A percentile compares a stretch with the other conserved stretches of the same genome.
Evolutionary conservation across 2,113 vertebrate species (phyloP).

Genomic region (Aptenodytes forsteri): DNA sequence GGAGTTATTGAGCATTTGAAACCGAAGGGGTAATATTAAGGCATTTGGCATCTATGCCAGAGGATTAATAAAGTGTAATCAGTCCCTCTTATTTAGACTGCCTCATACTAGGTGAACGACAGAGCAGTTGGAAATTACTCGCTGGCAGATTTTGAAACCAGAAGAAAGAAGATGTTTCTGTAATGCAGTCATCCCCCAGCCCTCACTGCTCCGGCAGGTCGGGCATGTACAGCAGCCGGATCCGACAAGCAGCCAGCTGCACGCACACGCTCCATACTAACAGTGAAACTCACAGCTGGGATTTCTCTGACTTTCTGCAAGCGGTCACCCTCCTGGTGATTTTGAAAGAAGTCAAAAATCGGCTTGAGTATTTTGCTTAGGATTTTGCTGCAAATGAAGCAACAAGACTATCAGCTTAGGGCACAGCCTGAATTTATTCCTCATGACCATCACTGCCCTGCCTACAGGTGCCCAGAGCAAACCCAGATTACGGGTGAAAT

Average conservation of each 20-base stretch:
- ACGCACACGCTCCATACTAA: accelerated
- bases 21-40: neutral
- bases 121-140: neutral
- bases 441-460: neutral
- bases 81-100: neutral
- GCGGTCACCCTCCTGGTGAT: neutral
- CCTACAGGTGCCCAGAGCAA: neutral
- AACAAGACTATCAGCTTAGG: neutral
- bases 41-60: neutral
- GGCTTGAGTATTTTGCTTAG: neutral
- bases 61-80: neutral
- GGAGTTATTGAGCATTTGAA: neutral
- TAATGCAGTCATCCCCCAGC: neutral
- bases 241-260: neutral
- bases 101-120: neutral
- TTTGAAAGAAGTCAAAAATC: neutral
- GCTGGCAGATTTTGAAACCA: neutral
- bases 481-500: neutral
- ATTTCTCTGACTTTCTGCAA: neutral
- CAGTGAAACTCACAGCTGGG: neutral
- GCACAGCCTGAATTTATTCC: neutral
- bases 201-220: neutral
- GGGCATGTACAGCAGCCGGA: accelerated
- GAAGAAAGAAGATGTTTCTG: slow-evolving; percentile 18
- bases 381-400: neutral